These are phyloP conservation scores for Coptodon bakossiorum DNA, from an alignment of 2,113 vertebrate species.

Conservation along the genomic window DNA sequence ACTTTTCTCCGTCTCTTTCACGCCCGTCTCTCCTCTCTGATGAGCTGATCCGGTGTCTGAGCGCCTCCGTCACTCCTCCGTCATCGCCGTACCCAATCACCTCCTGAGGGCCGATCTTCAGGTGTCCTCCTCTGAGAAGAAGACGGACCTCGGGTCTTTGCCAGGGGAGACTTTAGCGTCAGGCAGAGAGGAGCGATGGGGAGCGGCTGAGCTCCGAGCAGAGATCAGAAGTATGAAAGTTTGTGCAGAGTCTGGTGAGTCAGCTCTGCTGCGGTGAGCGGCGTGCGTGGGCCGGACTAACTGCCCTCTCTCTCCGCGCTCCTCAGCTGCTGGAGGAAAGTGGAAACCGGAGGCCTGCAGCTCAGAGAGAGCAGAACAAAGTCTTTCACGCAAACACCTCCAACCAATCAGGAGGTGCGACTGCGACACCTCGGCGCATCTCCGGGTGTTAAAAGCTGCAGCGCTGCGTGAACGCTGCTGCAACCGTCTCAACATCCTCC, in stretches of 20 bases:
- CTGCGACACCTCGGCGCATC: background rate
- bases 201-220: background rate
- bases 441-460: background rate
- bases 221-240: background rate
- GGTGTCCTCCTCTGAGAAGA: background rate
- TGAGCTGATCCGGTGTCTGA: background rate
- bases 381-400: background rate
- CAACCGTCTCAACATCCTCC: slow-evolving; percentile 49
- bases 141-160: background rate
- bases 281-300: background rate
- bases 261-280: background rate
- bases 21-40: background rate
- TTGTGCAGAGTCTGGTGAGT: background rate
- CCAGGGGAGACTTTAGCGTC: background rate
- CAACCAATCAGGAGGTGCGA: background rate
- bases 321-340: background rate
- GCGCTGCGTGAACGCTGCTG: slow-evolving; percentile 8
- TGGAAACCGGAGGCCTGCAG: background rate
- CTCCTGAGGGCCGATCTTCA: background rate
- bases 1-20: background rate
- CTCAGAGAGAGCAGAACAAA: background rate
- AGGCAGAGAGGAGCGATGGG: background rate
- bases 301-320: background rate
- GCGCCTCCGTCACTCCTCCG: background rate
- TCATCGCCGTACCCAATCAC: slow-evolving; percentile 1